These are phyloP conservation scores for Corythornis leucogaster DNA, from an alignment of 2,797 vertebrate genomes.

Conservation along the genomic window DNA sequence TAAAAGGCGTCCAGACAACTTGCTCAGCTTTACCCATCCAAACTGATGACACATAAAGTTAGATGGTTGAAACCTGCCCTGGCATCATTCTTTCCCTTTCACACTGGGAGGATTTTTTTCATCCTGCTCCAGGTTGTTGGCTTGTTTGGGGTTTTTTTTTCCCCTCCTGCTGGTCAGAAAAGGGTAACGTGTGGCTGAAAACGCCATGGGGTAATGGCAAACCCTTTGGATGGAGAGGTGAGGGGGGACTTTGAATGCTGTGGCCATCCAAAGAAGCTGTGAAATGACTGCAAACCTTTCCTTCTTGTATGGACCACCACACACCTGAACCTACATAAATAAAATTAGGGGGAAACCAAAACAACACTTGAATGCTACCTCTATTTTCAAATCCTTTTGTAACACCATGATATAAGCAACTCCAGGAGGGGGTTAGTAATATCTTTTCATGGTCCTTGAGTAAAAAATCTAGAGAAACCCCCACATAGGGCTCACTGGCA, in stretches of 20 bases:
- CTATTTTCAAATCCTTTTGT: not conserved
- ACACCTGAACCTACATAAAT: not conserved
- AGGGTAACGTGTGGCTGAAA: not conserved
- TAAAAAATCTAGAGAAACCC: not conserved
- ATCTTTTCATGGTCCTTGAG: not conserved
- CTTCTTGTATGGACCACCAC: not conserved
- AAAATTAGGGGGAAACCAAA: not conserved
- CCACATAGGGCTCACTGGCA: not conserved
- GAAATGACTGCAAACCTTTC: not conserved
- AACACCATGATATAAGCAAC: not conserved
- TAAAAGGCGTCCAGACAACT: conserved; percentile 2
- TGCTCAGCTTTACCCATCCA: not conserved
- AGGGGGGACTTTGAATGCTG: not conserved
- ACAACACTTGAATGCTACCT: not conserved
- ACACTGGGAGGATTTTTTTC: not conserved
- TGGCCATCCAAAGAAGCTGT: not conserved
- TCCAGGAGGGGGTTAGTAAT: not conserved
- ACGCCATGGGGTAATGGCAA: fast-evolving
- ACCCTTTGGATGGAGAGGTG: not conserved
- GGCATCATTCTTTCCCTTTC: not conserved
- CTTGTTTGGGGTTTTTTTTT: not conserved
- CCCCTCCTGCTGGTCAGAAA: not conserved
- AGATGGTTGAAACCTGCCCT: not conserved
- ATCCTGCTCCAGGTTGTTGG: not conserved
- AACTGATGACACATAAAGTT: not conserved